Conservation (phyloP, 2,797 vertebrate genomes). For the Anabacerthia variegaticeps region DNA sequence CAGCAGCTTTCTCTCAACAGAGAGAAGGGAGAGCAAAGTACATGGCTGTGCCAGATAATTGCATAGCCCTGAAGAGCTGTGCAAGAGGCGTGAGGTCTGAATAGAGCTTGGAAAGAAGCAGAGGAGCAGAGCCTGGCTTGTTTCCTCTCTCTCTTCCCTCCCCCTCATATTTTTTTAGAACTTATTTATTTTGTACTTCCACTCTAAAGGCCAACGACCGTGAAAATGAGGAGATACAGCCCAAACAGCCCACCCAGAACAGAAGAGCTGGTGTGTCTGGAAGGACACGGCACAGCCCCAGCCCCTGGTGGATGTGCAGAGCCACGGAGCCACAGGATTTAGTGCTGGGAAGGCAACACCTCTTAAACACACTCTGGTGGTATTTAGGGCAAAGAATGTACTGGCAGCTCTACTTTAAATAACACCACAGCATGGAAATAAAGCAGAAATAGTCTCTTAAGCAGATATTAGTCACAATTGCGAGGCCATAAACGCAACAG, state of each 20-base stretch:
- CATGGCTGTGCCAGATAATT: not conserved
- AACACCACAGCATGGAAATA: not conserved
- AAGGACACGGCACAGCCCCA: not conserved
- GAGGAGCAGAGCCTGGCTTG: not conserved
- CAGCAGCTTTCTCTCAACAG: conserved; percentile 17
- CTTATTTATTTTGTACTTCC: not conserved
- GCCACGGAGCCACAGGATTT: not conserved
- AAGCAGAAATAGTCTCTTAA: not conserved
- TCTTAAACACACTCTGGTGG: not conserved
- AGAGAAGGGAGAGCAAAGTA: not conserved
- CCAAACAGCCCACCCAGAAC: not conserved
- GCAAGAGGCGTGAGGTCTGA: not conserved
- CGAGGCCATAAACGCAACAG: not conserved
- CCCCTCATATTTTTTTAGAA: not conserved
- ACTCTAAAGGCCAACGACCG: not conserved
- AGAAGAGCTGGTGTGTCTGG: not conserved
- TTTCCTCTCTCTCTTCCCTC: not conserved
- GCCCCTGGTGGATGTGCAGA: not conserved
- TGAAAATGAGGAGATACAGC: not conserved
- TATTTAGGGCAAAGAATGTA: not conserved
- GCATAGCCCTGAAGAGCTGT: not conserved
- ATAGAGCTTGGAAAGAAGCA: not conserved
- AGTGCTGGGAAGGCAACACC: not conserved
- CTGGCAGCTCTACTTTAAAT: not conserved
- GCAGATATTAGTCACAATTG: not conserved